Conservation (phyloP, 2,888 invertebrate species). For the Dione juno region DNA sequence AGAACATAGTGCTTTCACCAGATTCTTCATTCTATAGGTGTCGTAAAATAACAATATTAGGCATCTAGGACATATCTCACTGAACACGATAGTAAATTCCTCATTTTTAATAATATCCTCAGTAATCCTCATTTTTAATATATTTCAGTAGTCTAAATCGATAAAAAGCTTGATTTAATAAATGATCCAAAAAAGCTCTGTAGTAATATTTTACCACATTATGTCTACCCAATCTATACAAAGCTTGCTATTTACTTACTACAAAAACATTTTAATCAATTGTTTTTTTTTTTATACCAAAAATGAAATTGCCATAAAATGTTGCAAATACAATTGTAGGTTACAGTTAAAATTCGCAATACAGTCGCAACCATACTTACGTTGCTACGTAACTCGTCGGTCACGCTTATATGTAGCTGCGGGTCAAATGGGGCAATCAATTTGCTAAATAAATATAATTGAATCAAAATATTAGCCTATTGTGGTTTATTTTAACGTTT, state of each 20-base stretch:
- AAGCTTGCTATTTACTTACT: background rate
- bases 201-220: no score
- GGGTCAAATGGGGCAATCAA: slow-evolving; percentile 35
- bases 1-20: no score
- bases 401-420: slow-evolving; percentile 30
- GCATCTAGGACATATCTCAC: no score
- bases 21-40: no score
- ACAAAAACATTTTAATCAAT: background rate
- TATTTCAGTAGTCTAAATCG: no score
- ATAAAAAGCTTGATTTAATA: no score
- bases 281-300: background rate
- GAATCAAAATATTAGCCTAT: slow-evolving; percentile 3
- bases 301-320: slow-evolving; percentile 7
- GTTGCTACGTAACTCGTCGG: slow-evolving; percentile 19
- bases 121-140: no score
- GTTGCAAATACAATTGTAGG: slow-evolving; percentile 20
- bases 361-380: slow-evolving; percentile 2
- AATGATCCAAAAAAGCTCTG: no score
- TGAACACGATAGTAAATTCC: no score
- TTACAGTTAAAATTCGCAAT: slow-evolving; percentile 25
- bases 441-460: slow-evolving; percentile 36
- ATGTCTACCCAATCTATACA: no score
- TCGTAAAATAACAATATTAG: no score
- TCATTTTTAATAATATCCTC: no score
- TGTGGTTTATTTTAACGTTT: background rate